These are phyloP conservation scores for Caenorhabditis sp. DNA, from an alignment of 2,888 invertebrate genomes.

Conservation along the genomic window DNA sequence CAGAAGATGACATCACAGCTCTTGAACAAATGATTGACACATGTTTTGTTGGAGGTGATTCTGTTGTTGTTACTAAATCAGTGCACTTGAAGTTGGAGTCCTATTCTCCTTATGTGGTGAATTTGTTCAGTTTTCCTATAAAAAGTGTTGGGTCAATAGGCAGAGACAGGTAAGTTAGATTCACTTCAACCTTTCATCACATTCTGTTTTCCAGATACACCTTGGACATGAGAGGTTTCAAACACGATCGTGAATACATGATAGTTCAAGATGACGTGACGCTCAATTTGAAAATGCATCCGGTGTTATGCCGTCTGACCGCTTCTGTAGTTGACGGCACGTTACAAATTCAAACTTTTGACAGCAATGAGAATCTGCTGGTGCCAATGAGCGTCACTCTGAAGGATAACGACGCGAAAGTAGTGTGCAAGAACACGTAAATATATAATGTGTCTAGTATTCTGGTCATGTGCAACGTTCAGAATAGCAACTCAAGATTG, in stretches of 20 bases:
- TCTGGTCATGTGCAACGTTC: slow-evolving; percentile 10
- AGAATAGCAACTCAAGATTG: slow-evolving; percentile 88
- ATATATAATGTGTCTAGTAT: too few relatives aligned
- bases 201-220: slow-evolving; percentile 83
- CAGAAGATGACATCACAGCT: slow-evolving; percentile 81
- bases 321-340: slow-evolving; percentile 35
- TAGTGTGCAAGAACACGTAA: slow-evolving; percentile 87
- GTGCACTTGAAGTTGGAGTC: not conserved
- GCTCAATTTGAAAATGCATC: slow-evolving; percentile 90
- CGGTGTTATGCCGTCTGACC: slow-evolving; percentile 84
- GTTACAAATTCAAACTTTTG: slow-evolving; percentile 27
- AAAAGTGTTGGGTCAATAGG: slow-evolving; percentile 64
- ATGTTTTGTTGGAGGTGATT: slow-evolving; percentile 63
- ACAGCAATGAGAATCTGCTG: slow-evolving; percentile 31
- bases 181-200: too few relatives aligned
- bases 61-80: not conserved
- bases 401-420: slow-evolving; percentile 84
- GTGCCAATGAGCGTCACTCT: slow-evolving; percentile 18
- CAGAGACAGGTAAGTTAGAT: slow-evolving; percentile 34
- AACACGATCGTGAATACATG: slow-evolving; percentile 95
- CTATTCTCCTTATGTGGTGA: slow-evolving; percentile 22
- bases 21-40: slow-evolving; percentile 70
- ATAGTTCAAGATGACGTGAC: slow-evolving; percentile 87
- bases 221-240: slow-evolving; percentile 86
- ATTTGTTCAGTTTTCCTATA: slow-evolving; percentile 70